These are phyloP conservation scores for Amphiprion clarkii DNA, from an alignment of 2,797 vertebrate genomes.

Conservation along the genomic window DNA sequence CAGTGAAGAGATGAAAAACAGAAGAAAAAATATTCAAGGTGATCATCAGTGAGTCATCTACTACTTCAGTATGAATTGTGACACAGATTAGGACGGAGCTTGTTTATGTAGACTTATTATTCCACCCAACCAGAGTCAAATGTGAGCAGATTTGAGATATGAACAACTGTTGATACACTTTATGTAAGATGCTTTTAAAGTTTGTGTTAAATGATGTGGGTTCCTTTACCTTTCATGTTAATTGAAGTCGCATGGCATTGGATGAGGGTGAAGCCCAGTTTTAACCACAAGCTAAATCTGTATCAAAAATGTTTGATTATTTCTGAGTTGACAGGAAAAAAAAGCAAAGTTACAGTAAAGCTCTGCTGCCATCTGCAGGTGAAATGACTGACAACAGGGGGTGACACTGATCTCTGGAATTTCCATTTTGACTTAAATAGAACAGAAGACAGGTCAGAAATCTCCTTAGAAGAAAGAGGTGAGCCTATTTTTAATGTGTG, in stretches of 20 bases:
- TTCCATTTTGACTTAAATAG: neutral
- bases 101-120: neutral
- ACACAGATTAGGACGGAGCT: neutral
- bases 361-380: conserved; percentile 69
- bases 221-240: neutral
- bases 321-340: neutral
- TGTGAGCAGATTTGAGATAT: neutral
- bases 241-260: neutral
- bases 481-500: neutral
- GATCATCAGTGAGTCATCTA: neutral
- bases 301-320: neutral
- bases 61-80: neutral
- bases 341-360: neutral
- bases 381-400: neutral
- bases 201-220: too few relatives aligned
- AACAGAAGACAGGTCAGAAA: neutral
- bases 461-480: neutral
- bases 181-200: too few relatives aligned
- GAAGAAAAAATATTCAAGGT: neutral
- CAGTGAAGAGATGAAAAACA: neutral
- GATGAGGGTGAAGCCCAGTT: neutral
- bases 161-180: too few relatives aligned
- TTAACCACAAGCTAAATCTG: neutral
- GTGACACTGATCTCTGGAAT: neutral
- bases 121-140: neutral